Evolutionary conservation across 2,888 invertebrate species (phyloP).

Genomic region (Ophioninae sp.): DNA sequence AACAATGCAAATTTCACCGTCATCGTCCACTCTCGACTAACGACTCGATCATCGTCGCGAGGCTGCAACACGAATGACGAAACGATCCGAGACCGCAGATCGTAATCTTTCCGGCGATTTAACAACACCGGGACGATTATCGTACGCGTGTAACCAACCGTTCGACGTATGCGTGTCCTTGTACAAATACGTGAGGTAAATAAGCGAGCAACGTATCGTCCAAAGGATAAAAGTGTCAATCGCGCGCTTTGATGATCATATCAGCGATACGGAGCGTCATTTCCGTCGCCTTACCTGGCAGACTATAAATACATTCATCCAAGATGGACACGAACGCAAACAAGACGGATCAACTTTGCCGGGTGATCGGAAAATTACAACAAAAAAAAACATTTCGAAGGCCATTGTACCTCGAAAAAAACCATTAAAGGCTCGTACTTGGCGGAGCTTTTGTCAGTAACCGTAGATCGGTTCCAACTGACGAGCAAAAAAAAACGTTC

Average conservation of each 20-base stretch:
- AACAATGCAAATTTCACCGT: neutral
- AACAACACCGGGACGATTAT: neutral
- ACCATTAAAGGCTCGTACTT: neutral
- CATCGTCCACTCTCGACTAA: constrained; percentile 20
- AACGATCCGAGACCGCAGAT: neutral
- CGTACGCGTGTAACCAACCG: neutral
- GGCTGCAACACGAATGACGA: neutral
- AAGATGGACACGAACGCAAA: neutral
- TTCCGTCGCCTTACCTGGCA: neutral
- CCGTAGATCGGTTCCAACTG: too few species aligned
- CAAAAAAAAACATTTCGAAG: neutral
- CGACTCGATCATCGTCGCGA: constrained; percentile 46
- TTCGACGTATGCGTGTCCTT: neutral
- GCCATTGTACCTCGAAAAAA: neutral
- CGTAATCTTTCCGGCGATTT: neutral
- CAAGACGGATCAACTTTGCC: neutral
- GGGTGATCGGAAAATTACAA: neutral
- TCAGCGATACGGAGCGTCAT: constrained; percentile 12
- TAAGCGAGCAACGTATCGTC: neutral
- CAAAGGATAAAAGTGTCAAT: constrained; percentile 28
- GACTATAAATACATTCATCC: neutral
- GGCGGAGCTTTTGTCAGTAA: neutral
- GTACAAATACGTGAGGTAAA: neutral
- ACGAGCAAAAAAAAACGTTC: too few species aligned
- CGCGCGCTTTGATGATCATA: constrained; percentile 38